phyloP scores from a whole-genome alignment of 2,113 vertebrate species.

The Nicator chloris region DNA sequence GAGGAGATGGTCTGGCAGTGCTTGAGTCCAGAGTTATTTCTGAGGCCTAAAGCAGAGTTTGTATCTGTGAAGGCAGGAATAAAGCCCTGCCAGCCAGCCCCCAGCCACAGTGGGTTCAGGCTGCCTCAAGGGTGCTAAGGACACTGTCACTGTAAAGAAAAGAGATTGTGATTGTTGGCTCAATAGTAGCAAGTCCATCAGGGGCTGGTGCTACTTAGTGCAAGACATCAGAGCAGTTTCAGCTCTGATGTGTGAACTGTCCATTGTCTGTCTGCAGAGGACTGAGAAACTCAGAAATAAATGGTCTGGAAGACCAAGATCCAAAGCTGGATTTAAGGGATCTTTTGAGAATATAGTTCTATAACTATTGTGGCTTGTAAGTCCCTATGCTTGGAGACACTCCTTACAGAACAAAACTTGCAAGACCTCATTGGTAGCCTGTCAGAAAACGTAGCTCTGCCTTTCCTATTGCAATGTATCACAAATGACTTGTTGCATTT shows the following conservation, averaged over 20 bases:
- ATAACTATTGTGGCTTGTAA: neutral
- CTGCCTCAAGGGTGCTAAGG: fast-evolving
- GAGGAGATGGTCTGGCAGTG: neutral
- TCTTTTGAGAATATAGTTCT: neutral
- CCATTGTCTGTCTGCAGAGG: neutral
- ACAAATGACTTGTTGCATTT: neutral
- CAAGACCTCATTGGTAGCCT: neutral
- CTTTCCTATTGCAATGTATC: neutral
- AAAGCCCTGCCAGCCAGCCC: neutral
- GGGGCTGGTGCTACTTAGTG: neutral
- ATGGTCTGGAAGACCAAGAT: neutral
- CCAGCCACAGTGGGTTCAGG: neutral
- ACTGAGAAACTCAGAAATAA: neutral
- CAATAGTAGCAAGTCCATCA: neutral
- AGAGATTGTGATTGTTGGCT: neutral
- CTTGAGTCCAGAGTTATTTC: neutral
- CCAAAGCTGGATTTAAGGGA: neutral
- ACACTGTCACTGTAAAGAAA: neutral
- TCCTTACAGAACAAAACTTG: neutral
- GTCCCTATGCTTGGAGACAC: neutral
- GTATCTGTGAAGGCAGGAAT: neutral
- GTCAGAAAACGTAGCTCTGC: neutral
- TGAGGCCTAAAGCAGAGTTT: neutral
- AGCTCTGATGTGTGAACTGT: neutral
- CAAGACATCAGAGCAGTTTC: neutral